Evolutionary conservation across 2,888 invertebrate genomes (phyloP).

Genomic region (Sycophila texana): DNA sequence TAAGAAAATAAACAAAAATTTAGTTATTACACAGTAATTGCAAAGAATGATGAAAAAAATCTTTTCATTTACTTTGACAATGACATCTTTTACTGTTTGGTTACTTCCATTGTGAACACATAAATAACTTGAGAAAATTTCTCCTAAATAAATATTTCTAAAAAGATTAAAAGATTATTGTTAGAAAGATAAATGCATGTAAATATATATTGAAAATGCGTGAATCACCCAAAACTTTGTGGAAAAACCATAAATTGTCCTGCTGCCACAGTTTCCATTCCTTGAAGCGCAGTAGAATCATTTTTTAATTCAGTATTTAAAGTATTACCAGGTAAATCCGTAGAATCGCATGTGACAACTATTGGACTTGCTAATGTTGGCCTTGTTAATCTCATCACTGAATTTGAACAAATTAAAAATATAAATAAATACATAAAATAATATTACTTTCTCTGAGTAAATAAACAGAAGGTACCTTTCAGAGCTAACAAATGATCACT

Average conservation of each 20-base stretch:
- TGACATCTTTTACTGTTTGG: slow-evolving; percentile 88
- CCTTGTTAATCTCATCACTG: slow-evolving; percentile 95
- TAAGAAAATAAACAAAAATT: slow-evolving; percentile 24
- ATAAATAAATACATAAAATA: slow-evolving; percentile 32
- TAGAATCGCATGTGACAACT: slow-evolving; percentile 89
- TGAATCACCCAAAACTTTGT: slow-evolving; percentile 91
- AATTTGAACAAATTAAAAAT: slow-evolving; percentile 24
- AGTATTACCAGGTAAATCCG: slow-evolving; percentile 89
- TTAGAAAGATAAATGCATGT: slow-evolving; percentile 1
- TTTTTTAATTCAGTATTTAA: slow-evolving; percentile 87
- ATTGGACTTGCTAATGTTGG: slow-evolving; percentile 90
- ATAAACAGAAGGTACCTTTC: slow-evolving; percentile 75
- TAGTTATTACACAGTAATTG: not conserved
- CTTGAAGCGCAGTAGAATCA: slow-evolving; percentile 89
- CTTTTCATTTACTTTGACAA: slow-evolving; percentile 82
- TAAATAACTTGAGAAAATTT: slow-evolving; percentile 98
- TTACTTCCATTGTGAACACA: slow-evolving; percentile 97
- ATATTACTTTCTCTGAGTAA: not conserved
- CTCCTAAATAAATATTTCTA: slow-evolving; percentile 96
- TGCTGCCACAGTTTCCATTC: slow-evolving; percentile 88
- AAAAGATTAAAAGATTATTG: slow-evolving; percentile 60
- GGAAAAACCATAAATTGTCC: slow-evolving; percentile 95
- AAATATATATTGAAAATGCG: slow-evolving; percentile 11
- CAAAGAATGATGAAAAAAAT: not conserved
- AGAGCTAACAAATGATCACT: slow-evolving; percentile 81